Conservation (phyloP, 2,888 invertebrate genomes). For the Orthosia gothica region DNA sequence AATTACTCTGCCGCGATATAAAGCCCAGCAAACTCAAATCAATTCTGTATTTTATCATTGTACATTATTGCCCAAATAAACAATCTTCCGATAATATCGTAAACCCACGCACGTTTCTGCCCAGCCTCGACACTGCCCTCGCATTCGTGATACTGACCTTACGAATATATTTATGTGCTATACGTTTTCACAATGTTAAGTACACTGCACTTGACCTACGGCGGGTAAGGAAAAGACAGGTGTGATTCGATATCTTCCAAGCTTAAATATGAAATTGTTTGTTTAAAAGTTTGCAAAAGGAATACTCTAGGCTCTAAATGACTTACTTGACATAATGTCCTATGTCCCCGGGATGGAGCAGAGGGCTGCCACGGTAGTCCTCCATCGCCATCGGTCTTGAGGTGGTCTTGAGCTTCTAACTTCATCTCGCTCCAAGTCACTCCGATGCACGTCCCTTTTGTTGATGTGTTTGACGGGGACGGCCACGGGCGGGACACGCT, state of each 20-base stretch:
- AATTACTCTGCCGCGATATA: not conserved
- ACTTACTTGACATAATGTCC: too few relatives aligned
- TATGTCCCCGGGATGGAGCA: too few relatives aligned
- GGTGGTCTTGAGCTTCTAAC: too few relatives aligned
- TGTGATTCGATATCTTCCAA: not conserved
- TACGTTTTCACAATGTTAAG: conserved; percentile 27
- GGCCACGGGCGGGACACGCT: too few relatives aligned
- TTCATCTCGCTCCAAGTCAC: too few relatives aligned
- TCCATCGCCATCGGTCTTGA: too few relatives aligned
- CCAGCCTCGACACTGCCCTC: conserved; percentile 34
- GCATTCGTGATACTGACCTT: conserved; percentile 49
- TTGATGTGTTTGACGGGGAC: too few relatives aligned
- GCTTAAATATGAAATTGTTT: not conserved
- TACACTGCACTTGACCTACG: conserved; percentile 49
- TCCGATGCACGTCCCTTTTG: too few relatives aligned
- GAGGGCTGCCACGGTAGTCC: too few relatives aligned
- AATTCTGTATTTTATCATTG: not conserved
- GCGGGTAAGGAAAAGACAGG: conserved; percentile 18
- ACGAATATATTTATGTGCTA: conserved; percentile 17
- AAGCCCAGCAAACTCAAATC: not conserved
- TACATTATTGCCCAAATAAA: not conserved
- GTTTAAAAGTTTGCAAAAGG: not conserved
- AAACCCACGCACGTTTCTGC: conserved; percentile 12
- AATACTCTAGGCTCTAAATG: too few relatives aligned
- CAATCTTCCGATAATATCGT: not conserved